Base-by-base conservation (phyloP, 2,888 invertebrate genomes). In the Zaprionus lineosus region DNA sequence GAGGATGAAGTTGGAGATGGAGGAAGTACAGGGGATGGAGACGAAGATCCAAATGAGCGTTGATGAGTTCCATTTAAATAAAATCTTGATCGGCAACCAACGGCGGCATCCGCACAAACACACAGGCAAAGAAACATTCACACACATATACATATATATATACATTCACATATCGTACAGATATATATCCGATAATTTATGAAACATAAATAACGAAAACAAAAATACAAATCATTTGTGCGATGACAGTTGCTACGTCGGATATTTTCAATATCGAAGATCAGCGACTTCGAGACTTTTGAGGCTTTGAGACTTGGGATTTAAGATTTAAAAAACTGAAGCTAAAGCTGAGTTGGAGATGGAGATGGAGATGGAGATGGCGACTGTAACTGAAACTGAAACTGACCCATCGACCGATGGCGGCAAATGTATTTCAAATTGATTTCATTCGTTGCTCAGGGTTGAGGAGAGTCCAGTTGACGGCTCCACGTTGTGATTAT, bases 151-250 rank as follows among this genome's bases (percentile, higher is more conserved):
- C 12, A 50, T 36, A 37, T 16, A 7, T 29, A 43, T 14, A 28
- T 2, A 44, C 5, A 12, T 14, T 34, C 21, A 7, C 58, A 58
- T 59, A 60, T 59, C 62, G 60, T 61, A 62, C 65, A 79, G 57
- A 83, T 72, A 81, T n/a, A n/a, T 82, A 87, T 85, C 84, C 84
- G 79, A 88, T 89, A 88, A 87, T 88, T 89, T 89, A 88, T 89
- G 86, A 88, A 89, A 86, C 83, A 88, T 87, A 88, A 87, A 88
- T 87, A 87, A 88, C 71, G 66, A 74, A 85, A 86, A 86, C 76
- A 77, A 78, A 89, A 86, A 86, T 84, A 89, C 88, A 89, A 88
- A 89, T 88, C 89, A 88, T 88, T 88, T 85, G 81, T 84, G 73
- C 77, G 88, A 76, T 86, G 89, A 89, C 88, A 87, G 89, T 86